Percentiles rank a stretch among this genome's conserved stretches.
Evolutionary conservation across 2,888 invertebrate genomes (phyloP).

Genomic region (Aricia artaxerxes): DNA sequence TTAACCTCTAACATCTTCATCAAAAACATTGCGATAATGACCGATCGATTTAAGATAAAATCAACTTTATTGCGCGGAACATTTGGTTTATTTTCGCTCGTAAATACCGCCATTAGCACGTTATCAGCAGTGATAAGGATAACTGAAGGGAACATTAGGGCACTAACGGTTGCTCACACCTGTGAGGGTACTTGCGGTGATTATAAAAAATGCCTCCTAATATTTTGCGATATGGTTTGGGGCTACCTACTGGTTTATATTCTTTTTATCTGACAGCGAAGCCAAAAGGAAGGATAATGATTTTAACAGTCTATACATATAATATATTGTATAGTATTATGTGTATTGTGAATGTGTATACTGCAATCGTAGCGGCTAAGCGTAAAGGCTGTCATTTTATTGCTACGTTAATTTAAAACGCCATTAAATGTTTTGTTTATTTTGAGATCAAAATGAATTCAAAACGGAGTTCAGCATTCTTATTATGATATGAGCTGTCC

Average conservation of each 20-base stretch:
- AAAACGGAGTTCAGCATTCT: too few relatives aligned
- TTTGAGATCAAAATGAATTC: too few relatives aligned
- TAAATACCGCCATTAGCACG: constrained; percentile 13
- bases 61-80: neutral
- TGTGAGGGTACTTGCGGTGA: neutral
- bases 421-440: too few relatives aligned
- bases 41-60: constrained; percentile 23
- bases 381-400: too few relatives aligned
- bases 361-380: too few relatives aligned
- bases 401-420: too few relatives aligned
- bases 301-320: too few relatives aligned
- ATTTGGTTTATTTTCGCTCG: constrained; percentile 24
- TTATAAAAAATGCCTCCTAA: constrained; percentile 3
- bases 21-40: constrained; percentile 11
- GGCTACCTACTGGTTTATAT: neutral
- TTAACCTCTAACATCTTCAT: neutral
- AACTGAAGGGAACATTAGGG: constrained; percentile 19
- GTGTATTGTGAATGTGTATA: too few relatives aligned
- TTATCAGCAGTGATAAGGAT: constrained; percentile 27
- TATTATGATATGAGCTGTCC: too few relatives aligned
- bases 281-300: too few relatives aligned
- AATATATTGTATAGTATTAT: too few relatives aligned
- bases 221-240: neutral
- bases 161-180: constrained; percentile 16
- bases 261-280: too few relatives aligned